A percentile compares a stretch with the other conserved stretches of the same genome.
Evolutionary conservation across 2,113 vertebrate species (phyloP).

Genomic region (Etheostoma cragini): DNA sequence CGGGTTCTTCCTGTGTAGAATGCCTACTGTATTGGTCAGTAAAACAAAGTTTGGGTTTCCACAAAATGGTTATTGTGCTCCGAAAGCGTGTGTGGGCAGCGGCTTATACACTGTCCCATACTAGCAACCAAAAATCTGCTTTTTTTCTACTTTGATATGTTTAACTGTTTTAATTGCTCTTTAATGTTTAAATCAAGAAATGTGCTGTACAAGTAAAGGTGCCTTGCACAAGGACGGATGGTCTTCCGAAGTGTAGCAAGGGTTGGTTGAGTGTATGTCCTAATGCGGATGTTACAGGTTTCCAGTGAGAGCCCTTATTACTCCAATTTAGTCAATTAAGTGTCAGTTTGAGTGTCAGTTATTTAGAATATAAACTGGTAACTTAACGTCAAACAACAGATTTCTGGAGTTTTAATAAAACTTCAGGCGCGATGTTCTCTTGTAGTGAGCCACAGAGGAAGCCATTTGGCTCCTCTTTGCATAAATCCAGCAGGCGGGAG

Average conservation of each 20-base stretch:
- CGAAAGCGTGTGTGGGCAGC: too few species aligned
- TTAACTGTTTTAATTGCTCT: too few species aligned
- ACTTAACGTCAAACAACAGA: constrained; percentile 20
- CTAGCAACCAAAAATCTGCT: too few species aligned
- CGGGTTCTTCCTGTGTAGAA: too few species aligned
- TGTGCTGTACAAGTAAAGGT: too few species aligned
- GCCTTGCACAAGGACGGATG: neutral
- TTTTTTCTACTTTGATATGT: too few species aligned
- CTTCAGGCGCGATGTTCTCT: neutral
- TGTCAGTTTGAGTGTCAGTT: constrained; percentile 20
- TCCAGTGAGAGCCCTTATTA: constrained; percentile 8
- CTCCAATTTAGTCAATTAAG: constrained; percentile 42
- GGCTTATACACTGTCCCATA: too few species aligned
- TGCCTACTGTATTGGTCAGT: too few species aligned
- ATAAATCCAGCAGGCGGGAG: constrained; percentile 38
- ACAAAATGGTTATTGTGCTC: too few species aligned
- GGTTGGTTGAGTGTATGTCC: constrained; percentile 35
- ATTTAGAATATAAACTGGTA: constrained; percentile 17
- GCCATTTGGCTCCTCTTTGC: constrained; percentile 27
- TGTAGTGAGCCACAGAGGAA: constrained; percentile 34
- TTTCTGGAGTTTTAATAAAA: constrained; percentile 36
- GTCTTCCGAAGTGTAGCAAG: neutral
- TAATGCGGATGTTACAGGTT: constrained; percentile 52
- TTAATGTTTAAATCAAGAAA: too few species aligned
- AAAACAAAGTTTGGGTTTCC: too few species aligned